Conservation (phyloP, 1,140 invertebrate species). For the Watersipora subatra region DNA sequence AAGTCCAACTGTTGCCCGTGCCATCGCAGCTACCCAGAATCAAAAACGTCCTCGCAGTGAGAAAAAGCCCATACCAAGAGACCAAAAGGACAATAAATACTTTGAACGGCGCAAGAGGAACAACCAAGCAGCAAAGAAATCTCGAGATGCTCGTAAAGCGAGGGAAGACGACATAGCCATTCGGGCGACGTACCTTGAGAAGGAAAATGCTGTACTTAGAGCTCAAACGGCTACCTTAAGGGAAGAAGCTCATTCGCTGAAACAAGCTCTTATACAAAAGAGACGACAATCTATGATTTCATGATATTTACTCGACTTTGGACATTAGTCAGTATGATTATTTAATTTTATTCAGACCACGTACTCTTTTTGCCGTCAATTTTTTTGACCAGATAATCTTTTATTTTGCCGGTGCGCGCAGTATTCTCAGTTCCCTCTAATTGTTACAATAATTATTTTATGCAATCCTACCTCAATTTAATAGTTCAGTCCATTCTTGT, state of each 20-base stretch:
- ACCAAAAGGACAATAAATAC: constrained; percentile 76
- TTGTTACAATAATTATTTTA: too few species aligned
- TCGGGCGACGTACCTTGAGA: constrained; percentile 61
- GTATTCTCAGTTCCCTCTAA: too few species aligned
- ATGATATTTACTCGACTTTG: too few species aligned
- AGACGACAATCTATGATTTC: too few species aligned
- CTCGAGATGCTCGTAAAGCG: constrained; percentile 65
- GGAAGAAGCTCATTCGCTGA: constrained; percentile 51
- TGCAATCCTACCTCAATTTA: too few species aligned
- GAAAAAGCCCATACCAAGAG: constrained; percentile 70
- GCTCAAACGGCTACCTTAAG: constrained; percentile 62
- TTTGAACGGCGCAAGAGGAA: constrained; percentile 70
- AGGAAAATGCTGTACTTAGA: constrained; percentile 67
- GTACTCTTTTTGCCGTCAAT: too few species aligned
- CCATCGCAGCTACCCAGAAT: constrained; percentile 23
- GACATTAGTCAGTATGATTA: too few species aligned
- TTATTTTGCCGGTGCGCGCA: too few species aligned
- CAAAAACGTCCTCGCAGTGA: constrained; percentile 56
- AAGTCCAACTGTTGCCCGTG: constrained; percentile 28
- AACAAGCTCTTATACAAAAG: constrained; percentile 10
- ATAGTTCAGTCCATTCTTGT: too few species aligned
- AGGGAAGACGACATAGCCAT: constrained; percentile 68
- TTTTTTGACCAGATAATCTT: too few species aligned
- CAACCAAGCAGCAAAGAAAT: constrained; percentile 81
- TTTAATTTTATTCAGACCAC: too few species aligned